phyloP scores from a whole-genome alignment of 1,140 invertebrate species.

The Drosophila gunungcola region DNA sequence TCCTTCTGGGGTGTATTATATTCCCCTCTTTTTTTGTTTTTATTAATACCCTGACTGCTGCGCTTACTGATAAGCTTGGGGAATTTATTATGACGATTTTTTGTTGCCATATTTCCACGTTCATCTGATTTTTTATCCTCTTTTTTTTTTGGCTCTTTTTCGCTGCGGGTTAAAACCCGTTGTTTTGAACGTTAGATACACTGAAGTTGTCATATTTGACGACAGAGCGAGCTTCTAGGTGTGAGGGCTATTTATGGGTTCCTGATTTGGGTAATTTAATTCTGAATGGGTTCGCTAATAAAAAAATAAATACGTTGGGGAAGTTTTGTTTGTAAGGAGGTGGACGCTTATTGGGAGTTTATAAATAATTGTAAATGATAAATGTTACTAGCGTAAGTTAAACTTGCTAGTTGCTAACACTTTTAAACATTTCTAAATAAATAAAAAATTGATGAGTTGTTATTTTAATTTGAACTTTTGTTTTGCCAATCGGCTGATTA shows the following conservation, averaged over 20 bases:
- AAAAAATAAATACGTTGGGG: not conserved
- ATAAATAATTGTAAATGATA: too few species aligned
- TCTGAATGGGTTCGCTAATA: constrained; percentile 11
- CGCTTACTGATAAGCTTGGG: constrained; percentile 75
- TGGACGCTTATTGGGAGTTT: too few species aligned
- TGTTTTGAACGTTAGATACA: constrained; percentile 23
- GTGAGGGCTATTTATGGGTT: constrained; percentile 28
- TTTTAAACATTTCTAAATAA: too few species aligned
- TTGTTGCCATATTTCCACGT: constrained; percentile 36
- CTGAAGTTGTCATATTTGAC: constrained; percentile 14
- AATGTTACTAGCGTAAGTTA: too few species aligned
- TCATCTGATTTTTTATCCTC: constrained; percentile 34
- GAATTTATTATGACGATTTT: constrained; percentile 73
- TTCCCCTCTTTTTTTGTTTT: constrained; percentile 43
- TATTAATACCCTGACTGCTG: constrained; percentile 62
- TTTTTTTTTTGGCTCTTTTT: constrained; percentile 39
- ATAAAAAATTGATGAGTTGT: too few species aligned
- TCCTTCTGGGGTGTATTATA: constrained; percentile 35
- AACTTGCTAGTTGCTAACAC: too few species aligned
- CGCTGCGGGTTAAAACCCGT: constrained; percentile 27
- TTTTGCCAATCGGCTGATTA: too few species aligned
- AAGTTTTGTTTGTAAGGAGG: not conserved
- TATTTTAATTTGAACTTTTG: too few species aligned
- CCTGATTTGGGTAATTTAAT: constrained; percentile 32
- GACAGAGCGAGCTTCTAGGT: not conserved